Evolutionary conservation across 1,140 invertebrate species (phyloP), one percentile per base, ranked within the genome.

Genomic region (Zaprionus camerounensis): DNA sequence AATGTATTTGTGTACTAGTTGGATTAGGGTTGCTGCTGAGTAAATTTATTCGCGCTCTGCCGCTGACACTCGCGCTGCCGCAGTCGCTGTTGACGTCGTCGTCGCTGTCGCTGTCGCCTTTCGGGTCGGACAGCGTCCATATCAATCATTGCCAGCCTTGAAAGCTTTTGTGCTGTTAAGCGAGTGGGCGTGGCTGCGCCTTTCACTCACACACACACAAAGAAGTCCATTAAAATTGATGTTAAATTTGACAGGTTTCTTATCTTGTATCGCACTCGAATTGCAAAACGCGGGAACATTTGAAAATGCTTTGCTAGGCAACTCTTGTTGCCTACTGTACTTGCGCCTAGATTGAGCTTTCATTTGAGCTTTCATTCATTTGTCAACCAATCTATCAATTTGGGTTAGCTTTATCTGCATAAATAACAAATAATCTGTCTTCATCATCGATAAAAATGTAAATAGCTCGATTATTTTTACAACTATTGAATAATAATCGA

Each of bases 21-120:
- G 84, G 84, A 88, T 87, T 88, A 88, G 83, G 84, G 83, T 88
- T 84, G 84, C 81, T 86, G 57, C 68, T 75, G 76, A 80, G 66
- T 71, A 73, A 65, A 83, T 83, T 82, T 80, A 71, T 83, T 73
- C 55, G 63, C 31, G 65, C 58, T 71, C 68, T 59, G 51, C 53
- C 13, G 9, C 41, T 44, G 38, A 58, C n/a, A 22, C 56, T 49
- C 24, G 22, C 57, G n/a, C 49, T 31, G 66, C 22, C n/a, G 20
- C 20, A 20, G 38, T 22, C 26, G 38, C 31, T 5, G 61, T 22
- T 20, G 12, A 12, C 11, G 46, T 20, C 58, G 20, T 20, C 1
- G 41, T 59, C 67, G 17, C 15, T 20, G 20, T 58, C 38, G 53
- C 22, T 38, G 65, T 28, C 24, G 24, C 63, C 53, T 20, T 31